These are phyloP conservation scores for Muraenolepis orangiensis DNA, from an alignment of 2,797 vertebrate genomes.

Conservation along the genomic window DNA sequence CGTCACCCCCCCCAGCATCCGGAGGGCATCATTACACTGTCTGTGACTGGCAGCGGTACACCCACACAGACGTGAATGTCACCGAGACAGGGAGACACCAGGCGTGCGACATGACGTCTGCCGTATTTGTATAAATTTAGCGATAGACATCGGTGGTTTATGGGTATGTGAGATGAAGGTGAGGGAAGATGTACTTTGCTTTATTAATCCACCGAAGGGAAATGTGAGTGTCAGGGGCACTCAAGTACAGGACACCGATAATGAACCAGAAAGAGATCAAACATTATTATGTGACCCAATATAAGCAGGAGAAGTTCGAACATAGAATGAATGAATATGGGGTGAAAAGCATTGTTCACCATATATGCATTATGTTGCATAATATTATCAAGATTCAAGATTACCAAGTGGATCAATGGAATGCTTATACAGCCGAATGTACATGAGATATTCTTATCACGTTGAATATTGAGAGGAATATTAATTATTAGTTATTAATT, in stretches of 20 bases:
- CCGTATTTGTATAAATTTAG: not conserved
- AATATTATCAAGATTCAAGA: no score
- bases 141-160: no score
- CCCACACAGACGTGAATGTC: constrained; percentile 34
- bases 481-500: not conserved
- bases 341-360: not conserved
- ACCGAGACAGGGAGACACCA: constrained; percentile 18
- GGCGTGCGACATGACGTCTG: not conserved
- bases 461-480: not conserved
- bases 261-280: not conserved
- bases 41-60: constrained; percentile 39
- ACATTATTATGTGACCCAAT: not conserved
- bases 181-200: not conserved
- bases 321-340: not conserved
- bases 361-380: no score
- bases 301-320: not conserved
- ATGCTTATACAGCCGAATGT: constrained; percentile 2
- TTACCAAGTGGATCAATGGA: no score
- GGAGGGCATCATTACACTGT: constrained; percentile 50
- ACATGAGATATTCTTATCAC: no score
- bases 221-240: not conserved
- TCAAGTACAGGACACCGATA: not conserved
- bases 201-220: not conserved
- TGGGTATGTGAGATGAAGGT: not conserved
- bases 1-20: constrained; percentile 7